A percentile compares a stretch with the other conserved stretches of the same genome.
Evolutionary conservation across 1,140 invertebrate species (phyloP).

Genomic region (Wiebesia pumilae): DNA sequence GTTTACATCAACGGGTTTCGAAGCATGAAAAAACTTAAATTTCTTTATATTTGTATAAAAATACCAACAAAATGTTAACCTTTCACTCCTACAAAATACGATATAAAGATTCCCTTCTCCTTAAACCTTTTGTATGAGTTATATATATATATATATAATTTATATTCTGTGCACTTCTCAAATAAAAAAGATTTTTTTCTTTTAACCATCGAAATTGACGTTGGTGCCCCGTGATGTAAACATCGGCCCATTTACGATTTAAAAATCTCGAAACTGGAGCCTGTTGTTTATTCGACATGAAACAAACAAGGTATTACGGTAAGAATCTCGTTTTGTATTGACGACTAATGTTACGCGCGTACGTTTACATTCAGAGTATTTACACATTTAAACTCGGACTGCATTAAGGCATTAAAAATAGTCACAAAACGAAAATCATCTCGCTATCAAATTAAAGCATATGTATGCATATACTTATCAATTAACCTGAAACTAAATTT

Average conservation of each 20-base stretch:
- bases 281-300: slow-evolving; percentile 18
- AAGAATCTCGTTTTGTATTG: slow-evolving; percentile 7
- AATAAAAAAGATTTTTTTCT: slow-evolving; percentile 26
- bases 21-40: slow-evolving; percentile 25
- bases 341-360: slow-evolving; percentile 24
- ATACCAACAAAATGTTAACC: slow-evolving; percentile 7
- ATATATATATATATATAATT: slow-evolving; percentile 27
- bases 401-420: slow-evolving; percentile 38
- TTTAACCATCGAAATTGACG: slow-evolving; percentile 1
- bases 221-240: slow-evolving; percentile 40
- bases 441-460: slow-evolving; percentile 1
- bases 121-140: slow-evolving; percentile 14
- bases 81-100: neutral
- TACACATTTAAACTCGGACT: slow-evolving; percentile 35
- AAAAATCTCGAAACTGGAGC: slow-evolving; percentile 47
- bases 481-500: slow-evolving; percentile 12
- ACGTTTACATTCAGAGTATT: slow-evolving; percentile 35
- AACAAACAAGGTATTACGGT: slow-evolving; percentile 15
- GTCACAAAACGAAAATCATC: slow-evolving; percentile 27
- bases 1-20: slow-evolving; percentile 54
- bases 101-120: neutral
- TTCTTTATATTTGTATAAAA: slow-evolving; percentile 18
- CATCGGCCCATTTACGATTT: slow-evolving; percentile 46
- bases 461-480: neutral
- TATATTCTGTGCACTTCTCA: slow-evolving; percentile 12